Conservation (phyloP, 2,113 vertebrate species). For the Odocoileus virginianus region DNA sequence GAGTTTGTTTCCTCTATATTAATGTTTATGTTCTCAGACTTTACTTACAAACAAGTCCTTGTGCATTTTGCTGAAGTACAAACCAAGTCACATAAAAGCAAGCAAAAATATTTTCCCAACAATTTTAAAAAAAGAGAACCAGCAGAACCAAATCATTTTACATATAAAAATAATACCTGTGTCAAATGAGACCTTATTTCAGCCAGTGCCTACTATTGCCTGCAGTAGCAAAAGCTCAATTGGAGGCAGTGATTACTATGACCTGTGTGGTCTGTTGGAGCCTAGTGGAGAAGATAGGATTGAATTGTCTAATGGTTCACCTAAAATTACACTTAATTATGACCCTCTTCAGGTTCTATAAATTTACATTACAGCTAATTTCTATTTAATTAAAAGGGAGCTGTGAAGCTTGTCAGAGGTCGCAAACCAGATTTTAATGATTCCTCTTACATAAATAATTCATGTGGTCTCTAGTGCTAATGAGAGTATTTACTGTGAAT, state of each 20-base stretch:
- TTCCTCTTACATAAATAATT: background rate
- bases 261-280: slow-evolving; percentile 47
- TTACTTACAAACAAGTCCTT: background rate
- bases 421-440: background rate
- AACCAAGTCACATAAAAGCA: slow-evolving; percentile 18
- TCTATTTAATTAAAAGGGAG: slow-evolving; percentile 47
- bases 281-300: slow-evolving; percentile 58
- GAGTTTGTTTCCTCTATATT: background rate
- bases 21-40: background rate
- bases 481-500: background rate
- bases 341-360: slow-evolving; percentile 48
- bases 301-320: slow-evolving; percentile 71
- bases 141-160: slow-evolving; percentile 36
- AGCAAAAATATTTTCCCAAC: slow-evolving; percentile 30
- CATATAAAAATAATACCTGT: slow-evolving; percentile 33
- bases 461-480: background rate
- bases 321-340: slow-evolving; percentile 60
- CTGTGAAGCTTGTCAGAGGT: background rate
- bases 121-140: slow-evolving; percentile 38
- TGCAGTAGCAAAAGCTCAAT: slow-evolving; percentile 36
- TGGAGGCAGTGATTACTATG: slow-evolving; percentile 55
- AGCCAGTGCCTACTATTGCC: slow-evolving; percentile 12
- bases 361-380: slow-evolving; percentile 48
- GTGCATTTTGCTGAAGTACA: background rate
- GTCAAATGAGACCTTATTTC: slow-evolving; percentile 55